phyloP scores from a whole-genome alignment of 2,888 invertebrate genomes.

The Ormyrus pomaceus region DNA sequence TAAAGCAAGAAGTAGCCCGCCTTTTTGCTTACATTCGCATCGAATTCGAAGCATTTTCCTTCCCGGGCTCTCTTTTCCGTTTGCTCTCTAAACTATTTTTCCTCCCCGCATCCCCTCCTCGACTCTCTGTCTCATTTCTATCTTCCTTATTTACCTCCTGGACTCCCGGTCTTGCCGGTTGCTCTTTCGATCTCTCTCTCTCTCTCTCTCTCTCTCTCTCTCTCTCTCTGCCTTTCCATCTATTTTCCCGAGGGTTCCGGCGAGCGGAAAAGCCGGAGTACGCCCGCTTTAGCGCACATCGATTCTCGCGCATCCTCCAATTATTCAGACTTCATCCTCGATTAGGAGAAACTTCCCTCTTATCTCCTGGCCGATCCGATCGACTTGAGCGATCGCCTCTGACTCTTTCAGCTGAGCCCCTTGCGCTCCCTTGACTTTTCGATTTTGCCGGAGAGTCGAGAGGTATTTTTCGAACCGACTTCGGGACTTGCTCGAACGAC shows the following conservation, averaged over 20 bases:
- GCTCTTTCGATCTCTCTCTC: not conserved
- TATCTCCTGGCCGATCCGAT: conserved; percentile 37
- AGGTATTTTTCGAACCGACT: not conserved
- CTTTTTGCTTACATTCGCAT: too few relatives aligned
- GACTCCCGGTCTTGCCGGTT: too few relatives aligned
- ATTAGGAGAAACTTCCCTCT: conserved; percentile 51
- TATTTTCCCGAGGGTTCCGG: conserved; percentile 38
- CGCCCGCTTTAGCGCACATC: conserved; percentile 62
- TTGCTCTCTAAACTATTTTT: not conserved
- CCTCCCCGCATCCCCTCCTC: conserved; percentile 32
- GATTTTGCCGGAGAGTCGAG: conserved; percentile 9
- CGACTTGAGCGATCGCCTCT: conserved; percentile 23
- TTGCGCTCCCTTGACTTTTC: conserved; percentile 1
- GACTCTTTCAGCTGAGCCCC: not conserved
- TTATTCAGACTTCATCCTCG: conserved; percentile 58
- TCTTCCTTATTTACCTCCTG: too few relatives aligned
- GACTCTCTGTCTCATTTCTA: conserved; percentile 54
- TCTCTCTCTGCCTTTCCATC: conserved; percentile 9
- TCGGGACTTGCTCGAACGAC: not conserved
- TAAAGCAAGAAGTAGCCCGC: too few relatives aligned
- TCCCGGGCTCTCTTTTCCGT: not conserved
- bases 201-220: not conserved
- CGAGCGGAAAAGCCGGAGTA: conserved; percentile 58
- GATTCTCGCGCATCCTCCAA: conserved; percentile 59
- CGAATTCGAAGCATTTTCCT: too few relatives aligned